These are phyloP conservation scores for Anguilla rostrata DNA, from an alignment of 2,113 vertebrate genomes.

Conservation along the genomic window DNA sequence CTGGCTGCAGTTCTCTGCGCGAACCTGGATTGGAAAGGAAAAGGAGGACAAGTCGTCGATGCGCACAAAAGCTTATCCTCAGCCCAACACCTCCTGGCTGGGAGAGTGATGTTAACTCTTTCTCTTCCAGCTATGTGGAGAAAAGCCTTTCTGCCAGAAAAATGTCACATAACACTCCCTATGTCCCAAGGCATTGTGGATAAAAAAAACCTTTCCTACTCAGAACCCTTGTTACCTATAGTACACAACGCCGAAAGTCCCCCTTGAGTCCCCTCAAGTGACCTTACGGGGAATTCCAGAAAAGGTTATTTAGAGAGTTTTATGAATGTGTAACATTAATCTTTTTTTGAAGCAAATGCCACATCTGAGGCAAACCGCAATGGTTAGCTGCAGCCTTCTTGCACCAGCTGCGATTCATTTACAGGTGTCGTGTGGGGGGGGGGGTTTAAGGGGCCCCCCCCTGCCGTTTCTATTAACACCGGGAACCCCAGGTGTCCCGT, in stretches of 20 bases:
- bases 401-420: conserved; percentile 1
- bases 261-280: background rate
- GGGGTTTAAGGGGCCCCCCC: background rate
- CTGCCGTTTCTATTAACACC: background rate
- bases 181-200: background rate
- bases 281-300: background rate
- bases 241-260: no score
- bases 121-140: background rate
- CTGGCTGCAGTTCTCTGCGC: background rate
- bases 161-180: background rate
- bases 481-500: background rate
- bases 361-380: background rate
- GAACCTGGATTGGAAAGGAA: background rate
- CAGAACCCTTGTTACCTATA: no score
- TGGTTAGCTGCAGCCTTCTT: background rate
- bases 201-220: background rate
- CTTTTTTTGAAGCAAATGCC: background rate
- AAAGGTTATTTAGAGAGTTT: background rate
- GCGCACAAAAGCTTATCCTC: background rate
- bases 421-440: background rate
- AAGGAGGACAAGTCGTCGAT: background rate
- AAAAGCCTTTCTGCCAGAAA: background rate
- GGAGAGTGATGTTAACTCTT: background rate
- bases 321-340: background rate
- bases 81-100: background rate